Conservation (phyloP, 2,888 invertebrate species). For the Perizoma affinitatum region DNA sequence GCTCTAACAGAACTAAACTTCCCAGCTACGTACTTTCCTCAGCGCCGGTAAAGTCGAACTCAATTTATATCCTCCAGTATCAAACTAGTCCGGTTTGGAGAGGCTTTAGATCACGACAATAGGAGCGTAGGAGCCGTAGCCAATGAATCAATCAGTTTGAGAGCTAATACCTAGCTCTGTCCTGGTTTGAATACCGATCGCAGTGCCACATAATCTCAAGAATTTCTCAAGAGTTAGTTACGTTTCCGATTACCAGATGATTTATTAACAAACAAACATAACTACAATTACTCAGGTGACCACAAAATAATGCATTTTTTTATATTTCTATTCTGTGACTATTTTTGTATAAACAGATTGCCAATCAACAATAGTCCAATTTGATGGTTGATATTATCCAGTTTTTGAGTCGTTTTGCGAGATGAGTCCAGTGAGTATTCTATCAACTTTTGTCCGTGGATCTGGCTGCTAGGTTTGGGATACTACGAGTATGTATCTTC, state of each 20-base stretch:
- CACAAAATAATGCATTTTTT: too few species aligned
- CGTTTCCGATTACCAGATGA: neutral
- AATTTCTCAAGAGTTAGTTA: conserved; percentile 9
- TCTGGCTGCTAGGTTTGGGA: too few species aligned
- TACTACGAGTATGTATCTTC: too few species aligned
- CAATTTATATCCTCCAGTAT: conserved; percentile 41
- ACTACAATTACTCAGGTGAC: too few species aligned
- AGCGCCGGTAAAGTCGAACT: conserved; percentile 36
- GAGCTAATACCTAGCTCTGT: conserved; percentile 35
- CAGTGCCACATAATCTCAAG: conserved; percentile 20
- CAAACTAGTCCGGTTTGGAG: conserved; percentile 39
- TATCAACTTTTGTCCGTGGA: too few species aligned
- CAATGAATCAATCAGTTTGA: conserved; percentile 55
- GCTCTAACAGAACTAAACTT: conserved; percentile 23
- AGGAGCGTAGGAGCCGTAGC: conserved; percentile 45
- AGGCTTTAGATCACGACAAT: conserved; percentile 49
- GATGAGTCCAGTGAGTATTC: too few species aligned
- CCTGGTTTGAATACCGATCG: conserved; percentile 25
- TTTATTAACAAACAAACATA: neutral
- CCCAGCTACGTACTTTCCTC: conserved; percentile 23
- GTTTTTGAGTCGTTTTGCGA: too few species aligned
- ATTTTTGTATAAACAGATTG: too few species aligned
- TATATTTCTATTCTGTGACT: too few species aligned
- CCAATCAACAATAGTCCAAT: too few species aligned
- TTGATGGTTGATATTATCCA: too few species aligned